Evolutionary conservation across 2,113 vertebrate genomes (phyloP).

Genomic region (Semicossyphus pulcher): DNA sequence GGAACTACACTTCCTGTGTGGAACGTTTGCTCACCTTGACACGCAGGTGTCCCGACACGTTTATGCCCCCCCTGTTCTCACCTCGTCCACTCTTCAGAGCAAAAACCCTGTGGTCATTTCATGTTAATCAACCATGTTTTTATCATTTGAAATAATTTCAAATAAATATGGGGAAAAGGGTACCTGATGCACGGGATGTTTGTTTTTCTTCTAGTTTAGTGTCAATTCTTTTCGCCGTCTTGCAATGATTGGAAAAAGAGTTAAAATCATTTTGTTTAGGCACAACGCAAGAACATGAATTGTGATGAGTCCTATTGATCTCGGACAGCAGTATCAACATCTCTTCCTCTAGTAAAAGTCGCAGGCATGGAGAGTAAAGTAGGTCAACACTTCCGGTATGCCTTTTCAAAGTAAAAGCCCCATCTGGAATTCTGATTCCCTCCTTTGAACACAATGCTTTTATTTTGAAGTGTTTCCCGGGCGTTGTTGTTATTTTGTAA

Average conservation of each 20-base stretch:
- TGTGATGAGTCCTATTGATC: too few species aligned
- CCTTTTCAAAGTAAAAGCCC: too few species aligned
- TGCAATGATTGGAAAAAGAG: not conserved
- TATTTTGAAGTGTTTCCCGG: too few species aligned
- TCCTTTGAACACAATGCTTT: too few species aligned
- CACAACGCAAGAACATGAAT: too few species aligned
- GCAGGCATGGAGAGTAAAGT: too few species aligned
- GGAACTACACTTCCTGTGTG: conserved; percentile 16
- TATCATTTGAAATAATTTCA: conserved; percentile 76
- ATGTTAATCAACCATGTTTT: conserved; percentile 80
- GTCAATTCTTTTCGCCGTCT: not conserved
- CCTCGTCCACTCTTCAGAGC: conserved; percentile 52
- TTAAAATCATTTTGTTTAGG: too few species aligned
- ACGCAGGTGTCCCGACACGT: conserved; percentile 53
- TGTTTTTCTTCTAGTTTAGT: conserved; percentile 3
- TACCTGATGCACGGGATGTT: not conserved
- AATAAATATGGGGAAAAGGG: conserved; percentile 78
- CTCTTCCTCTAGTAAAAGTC: too few species aligned
- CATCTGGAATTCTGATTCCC: too few species aligned
- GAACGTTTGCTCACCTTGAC: conserved; percentile 26
- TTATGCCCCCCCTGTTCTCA: conserved; percentile 27
- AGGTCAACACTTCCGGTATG: too few species aligned
- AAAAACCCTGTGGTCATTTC: conserved; percentile 64
- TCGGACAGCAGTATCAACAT: too few species aligned
- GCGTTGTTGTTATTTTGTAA: too few species aligned